Percentiles rank a stretch among this genome's conserved stretches.
phyloP scores from a whole-genome alignment of 1,140 invertebrate species.

The Hycleus cichorii region DNA sequence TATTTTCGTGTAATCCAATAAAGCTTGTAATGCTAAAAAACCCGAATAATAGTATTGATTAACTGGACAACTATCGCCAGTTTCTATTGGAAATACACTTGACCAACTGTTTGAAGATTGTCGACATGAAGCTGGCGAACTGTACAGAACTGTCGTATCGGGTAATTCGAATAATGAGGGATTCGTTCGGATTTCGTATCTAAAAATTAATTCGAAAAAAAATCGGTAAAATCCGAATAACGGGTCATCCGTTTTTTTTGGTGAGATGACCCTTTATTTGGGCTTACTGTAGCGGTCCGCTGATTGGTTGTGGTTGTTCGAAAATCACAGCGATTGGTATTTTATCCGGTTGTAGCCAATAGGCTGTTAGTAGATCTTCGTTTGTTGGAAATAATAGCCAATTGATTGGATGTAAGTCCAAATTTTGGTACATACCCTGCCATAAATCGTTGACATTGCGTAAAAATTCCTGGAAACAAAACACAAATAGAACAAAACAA shows the following conservation, averaged over 20 bases:
- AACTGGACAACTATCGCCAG: conserved; percentile 61
- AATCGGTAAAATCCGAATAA: neutral
- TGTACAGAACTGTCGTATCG: conserved; percentile 53
- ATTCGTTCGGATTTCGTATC: conserved; percentile 65
- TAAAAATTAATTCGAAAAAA: conserved; percentile 31
- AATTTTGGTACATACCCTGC: conserved; percentile 39
- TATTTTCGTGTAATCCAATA: conserved; percentile 66
- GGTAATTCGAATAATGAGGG: conserved; percentile 56
- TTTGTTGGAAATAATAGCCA: conserved; percentile 58
- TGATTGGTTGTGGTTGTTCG: conserved; percentile 48
- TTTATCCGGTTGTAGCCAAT: conserved; percentile 56
- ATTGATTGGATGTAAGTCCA: conserved; percentile 49
- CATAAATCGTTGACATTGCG: conserved; percentile 54
- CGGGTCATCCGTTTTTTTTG: too few relatives aligned
- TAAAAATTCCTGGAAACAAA: conserved; percentile 51
- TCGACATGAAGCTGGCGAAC: conserved; percentile 60
- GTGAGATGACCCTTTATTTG: neutral
- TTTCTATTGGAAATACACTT: conserved; percentile 51
- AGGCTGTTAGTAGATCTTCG: conserved; percentile 60
- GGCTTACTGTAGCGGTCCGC: conserved; percentile 48
- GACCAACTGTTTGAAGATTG: conserved; percentile 54
- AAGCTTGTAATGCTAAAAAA: conserved; percentile 62
- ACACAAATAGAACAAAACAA: neutral
- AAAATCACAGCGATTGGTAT: conserved; percentile 65
- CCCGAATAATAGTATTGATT: conserved; percentile 68